phyloP scores from a whole-genome alignment of 2,113 vertebrate genomes.

The Rhinoderma darwinii region DNA sequence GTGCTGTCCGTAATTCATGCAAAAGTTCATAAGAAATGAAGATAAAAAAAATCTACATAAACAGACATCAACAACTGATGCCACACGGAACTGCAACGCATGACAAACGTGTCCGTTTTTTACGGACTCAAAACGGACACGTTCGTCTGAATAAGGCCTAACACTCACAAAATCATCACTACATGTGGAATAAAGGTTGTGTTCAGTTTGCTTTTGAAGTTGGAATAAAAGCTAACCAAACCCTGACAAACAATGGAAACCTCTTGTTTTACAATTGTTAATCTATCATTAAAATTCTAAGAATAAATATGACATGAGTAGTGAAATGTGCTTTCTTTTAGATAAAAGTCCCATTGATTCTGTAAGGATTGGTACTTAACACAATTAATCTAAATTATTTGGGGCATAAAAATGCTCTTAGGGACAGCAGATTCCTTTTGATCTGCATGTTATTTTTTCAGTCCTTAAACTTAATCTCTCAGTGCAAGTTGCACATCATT shows the following conservation, averaged over 20 bases:
- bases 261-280: constrained; percentile 1
- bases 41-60: too few relatives aligned
- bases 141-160: too few relatives aligned
- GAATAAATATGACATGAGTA: constrained; percentile 13
- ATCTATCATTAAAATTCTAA: not conserved
- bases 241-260: not conserved
- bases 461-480: constrained; percentile 60
- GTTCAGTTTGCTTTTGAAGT: not conserved
- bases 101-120: too few relatives aligned
- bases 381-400: constrained; percentile 55
- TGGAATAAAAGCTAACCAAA: not conserved
- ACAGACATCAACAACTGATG: too few relatives aligned
- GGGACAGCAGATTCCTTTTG: constrained; percentile 59
- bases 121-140: too few relatives aligned
- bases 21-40: too few relatives aligned
- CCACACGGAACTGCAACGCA: too few relatives aligned
- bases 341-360: constrained; percentile 22
- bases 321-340: not conserved
- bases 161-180: too few relatives aligned
- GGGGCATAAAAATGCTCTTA: constrained; percentile 15
- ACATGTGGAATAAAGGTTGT: too few relatives aligned
- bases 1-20: too few relatives aligned
- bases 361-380: constrained; percentile 12
- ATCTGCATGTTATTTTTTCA: constrained; percentile 54
- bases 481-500: constrained; percentile 56